Conservation (phyloP, 2,888 invertebrate genomes). For the Euzophera pinguis region DNA sequence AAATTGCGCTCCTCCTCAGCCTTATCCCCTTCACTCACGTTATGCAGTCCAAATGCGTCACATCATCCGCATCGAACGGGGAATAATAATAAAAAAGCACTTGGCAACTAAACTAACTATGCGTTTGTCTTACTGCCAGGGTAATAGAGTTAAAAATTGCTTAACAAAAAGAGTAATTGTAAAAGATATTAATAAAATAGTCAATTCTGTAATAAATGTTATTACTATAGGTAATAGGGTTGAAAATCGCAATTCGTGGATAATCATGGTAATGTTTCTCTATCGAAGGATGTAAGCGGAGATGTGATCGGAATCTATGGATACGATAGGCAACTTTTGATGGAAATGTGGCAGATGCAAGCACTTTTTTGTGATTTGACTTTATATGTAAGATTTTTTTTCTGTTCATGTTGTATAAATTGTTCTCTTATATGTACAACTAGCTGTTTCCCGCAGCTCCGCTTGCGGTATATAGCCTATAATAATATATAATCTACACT, state of each 20-base stretch:
- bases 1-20: neutral
- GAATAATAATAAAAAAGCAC: slow-evolving; percentile 10
- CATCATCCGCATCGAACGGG: slow-evolving; percentile 11
- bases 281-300: neutral
- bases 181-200: neutral
- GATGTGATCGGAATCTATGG: slow-evolving; percentile 3
- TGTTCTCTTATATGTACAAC: no score
- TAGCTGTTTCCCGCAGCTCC: no score
- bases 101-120: slow-evolving; percentile 1
- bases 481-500: no score
- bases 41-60: slow-evolving; percentile 13
- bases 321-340: neutral
- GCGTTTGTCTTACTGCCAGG: neutral
- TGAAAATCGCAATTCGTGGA: neutral
- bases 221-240: neutral
- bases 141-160: neutral
- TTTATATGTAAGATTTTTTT: no score
- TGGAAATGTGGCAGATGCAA: no score
- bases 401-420: no score
- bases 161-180: neutral
- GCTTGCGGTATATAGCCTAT: no score
- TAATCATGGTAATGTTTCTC: neutral
- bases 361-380: no score
- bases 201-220: neutral
- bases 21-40: neutral